Percentiles rank a stretch among this genome's conserved stretches.
phyloP scores from a whole-genome alignment of 1,140 invertebrate genomes.

The Pteromalus puparum region DNA sequence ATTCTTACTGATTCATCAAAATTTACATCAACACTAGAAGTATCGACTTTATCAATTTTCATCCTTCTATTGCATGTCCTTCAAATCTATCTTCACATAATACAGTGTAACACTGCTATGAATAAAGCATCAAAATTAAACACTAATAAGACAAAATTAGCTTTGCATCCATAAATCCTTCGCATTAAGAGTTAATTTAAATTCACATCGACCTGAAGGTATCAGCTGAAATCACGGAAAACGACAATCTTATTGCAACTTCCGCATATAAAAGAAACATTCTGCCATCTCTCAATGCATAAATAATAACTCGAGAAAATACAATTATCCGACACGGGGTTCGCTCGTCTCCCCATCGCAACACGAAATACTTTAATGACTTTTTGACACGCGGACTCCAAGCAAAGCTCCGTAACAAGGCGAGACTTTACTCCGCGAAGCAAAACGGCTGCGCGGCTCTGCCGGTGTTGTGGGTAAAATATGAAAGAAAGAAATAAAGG shows the following conservation, averaged over 20 bases:
- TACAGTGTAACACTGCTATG: no score
- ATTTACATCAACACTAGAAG: no score
- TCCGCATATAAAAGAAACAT: neutral
- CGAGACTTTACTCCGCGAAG: neutral
- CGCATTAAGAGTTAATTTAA: constrained; percentile 23
- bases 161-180: neutral
- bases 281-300: constrained; percentile 12
- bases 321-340: constrained; percentile 39
- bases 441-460: neutral
- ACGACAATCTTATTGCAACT: constrained; percentile 9
- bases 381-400: constrained; percentile 44
- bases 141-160: neutral
- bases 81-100: no score
- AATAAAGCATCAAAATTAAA: neutral
- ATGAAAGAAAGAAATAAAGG: constrained; percentile 38
- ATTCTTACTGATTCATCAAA: no score
- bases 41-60: no score
- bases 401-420: constrained; percentile 23
- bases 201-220: neutral
- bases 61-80: no score
- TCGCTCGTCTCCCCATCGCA: neutral
- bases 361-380: constrained; percentile 55
- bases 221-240: neutral
- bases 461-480: neutral
- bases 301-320: constrained; percentile 35